Evolutionary conservation across 2,888 invertebrate species (phyloP), one percentile per base, ranked within the genome.

Genomic region (Perizoma flavofasciatum): DNA sequence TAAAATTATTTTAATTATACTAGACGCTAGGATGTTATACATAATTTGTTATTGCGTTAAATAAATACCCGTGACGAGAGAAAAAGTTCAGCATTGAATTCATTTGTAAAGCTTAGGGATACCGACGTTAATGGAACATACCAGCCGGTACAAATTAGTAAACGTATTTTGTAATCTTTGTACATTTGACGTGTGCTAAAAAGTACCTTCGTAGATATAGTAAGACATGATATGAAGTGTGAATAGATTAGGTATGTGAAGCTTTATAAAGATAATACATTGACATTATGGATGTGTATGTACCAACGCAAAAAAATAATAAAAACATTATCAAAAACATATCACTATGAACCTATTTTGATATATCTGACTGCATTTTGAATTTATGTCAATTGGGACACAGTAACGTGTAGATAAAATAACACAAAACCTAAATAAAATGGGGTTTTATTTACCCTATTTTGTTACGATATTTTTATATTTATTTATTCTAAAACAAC

Each of bases 31-130:
- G 83, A 82, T 73, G 77, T 82, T 83, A 81, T 82, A 61, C 72
- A 76, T 88, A 84, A 84, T 86, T 87, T 87, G 88, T 88, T 89
- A 85, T 77, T 73, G 78, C 84, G 81, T 81, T 79, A 77, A 59
- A 76, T 70, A 71, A 74, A 76, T 80, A 81, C 48, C 41, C 39
- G 49, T 46, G 81, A 83, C 85, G 74, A 75, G 85, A 87, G 88
- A 81, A 89, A 89, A 89, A 89, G 90, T 91, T 90, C 91, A 91
- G 90, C 90, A 89, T 89, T 67, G 8, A 46, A n/a, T 51, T 32
- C 5, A 51, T 41, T 55, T 41, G 35, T 44, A 11, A 52, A 45
- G 39, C 11, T 32, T 49, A 11, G 8, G n/a, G 43, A 37, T 41
- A 9, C 22, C 22, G 34, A 46, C 10, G 7, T 22, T 34, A 44